Base-by-base conservation (phyloP, 2,113 vertebrate genomes). In the Myotis lucifugus region DNA sequence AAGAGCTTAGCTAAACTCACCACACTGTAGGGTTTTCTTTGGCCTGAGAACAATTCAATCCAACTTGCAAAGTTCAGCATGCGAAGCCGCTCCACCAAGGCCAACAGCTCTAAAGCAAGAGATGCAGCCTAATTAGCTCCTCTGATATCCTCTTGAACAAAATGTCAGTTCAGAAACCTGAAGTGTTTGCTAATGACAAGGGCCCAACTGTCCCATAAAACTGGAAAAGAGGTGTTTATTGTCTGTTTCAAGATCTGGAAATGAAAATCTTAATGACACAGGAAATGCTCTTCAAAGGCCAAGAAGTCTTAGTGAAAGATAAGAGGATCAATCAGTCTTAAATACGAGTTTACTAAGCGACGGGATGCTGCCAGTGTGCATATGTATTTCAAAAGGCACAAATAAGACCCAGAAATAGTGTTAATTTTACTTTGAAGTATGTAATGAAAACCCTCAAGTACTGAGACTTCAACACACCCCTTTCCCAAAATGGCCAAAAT, bases 321-420 rank as follows among this genome's bases (percentile, higher is more conserved):
- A 97, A 98, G 97, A 97, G 97, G 91, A 97, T 97, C 96, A 97
- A 98, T 97, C 95, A 98, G 97, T 95, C 93, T 97, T 95, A 94
- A 97, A 96, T 95, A 84, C 0, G 70, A 95, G 82, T 94, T 97
- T 95, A 85, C 95, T 95, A 92, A 96, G 95, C 95, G 88, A 74
- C 4, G 66, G 89, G 94, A 88, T 97, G 95, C 90, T 96, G 90
- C 70, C 88, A 92, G 83, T 37, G 1, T 78, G 88, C 91, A 89
- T 95, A 91, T 84, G 94, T 86, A 95, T 97, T 97, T 97, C 93
- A 96, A 95, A 97, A 95, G 96, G 91, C 91, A 93, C 91, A 88
- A 97, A 91, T 84, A 90, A 95, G 95, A 91, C 90, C 64, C 79
- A 95, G 94, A 91, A 95, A 97, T 91, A 72, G 92, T 94, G 92